Base-by-base conservation (phyloP, 2,113 vertebrate genomes). In the Pelvicachromis taeniatus region DNA sequence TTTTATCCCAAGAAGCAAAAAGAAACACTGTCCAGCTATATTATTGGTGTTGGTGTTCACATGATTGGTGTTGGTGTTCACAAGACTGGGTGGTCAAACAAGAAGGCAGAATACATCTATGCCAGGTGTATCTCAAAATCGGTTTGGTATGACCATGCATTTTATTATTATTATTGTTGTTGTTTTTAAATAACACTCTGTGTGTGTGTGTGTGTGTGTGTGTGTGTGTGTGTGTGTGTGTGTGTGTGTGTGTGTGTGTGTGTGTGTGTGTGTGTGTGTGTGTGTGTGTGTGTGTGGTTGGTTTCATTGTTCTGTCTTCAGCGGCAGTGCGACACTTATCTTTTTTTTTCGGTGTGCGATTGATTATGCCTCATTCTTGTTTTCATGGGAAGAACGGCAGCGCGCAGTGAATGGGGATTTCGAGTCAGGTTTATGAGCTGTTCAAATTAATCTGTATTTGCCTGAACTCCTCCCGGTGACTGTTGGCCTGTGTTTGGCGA, bases 281-380 rank as follows among this genome's bases (percentile, higher is more conserved):
- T 40, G 10, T 21, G 6, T 65, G 11, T 40, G 33, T 0, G 61
- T 2, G 33, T 7, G 2, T 21, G 61, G n/a, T n/a, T 40, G 19
- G 38, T 65, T 65, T 65, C 4, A 65, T 40, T 40, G 59, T 5
- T 94, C 92, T 81, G 90, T 10, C 23, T 9, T 94, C 89, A 5
- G 23, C 0, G 4, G 45, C 70, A 82, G 42, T 78, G 86, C 77
- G 68, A 42, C 86, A 77, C 13, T 3, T 0, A 61, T 33, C 21
- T 7, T 4, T 16, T 50, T 16, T 50, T 50, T 16, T 94, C 90
- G 1, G 86, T 3, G 70, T 84, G 73, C 65, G 89, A 93, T 85
- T 96, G 33, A 23, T 88, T 52, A 83, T 59, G 94, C 29, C 96
- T 96, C 63, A 5, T 55, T 78, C 84, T 91, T 94, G 93, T 96